A percentile compares a stretch with the other conserved stretches of the same genome.
Conservation (phyloP, 2,888 invertebrate genomes). For the Polylopha cassiicola region DNA sequence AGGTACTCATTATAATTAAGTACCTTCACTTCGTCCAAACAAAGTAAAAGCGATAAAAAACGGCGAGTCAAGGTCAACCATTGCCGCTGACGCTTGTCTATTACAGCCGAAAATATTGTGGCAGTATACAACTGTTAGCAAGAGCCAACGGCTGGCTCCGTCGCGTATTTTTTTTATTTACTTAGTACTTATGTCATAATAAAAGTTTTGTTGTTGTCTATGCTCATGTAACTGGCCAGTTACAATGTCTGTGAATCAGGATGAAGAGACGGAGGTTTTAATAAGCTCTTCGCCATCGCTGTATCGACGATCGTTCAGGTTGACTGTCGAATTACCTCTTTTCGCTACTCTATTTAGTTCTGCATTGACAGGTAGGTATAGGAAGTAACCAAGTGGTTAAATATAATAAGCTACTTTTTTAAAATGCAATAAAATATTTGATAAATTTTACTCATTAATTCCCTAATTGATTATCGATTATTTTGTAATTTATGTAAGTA, state of each 20-base stretch:
- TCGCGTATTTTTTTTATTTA: background rate
- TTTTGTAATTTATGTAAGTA: too few species aligned
- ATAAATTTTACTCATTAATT: too few species aligned
- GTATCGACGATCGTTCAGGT: slow-evolving; percentile 1
- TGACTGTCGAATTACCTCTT: slow-evolving; percentile 19
- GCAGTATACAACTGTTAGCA: slow-evolving; percentile 1
- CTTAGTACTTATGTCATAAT: background rate
- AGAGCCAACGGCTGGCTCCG: background rate
- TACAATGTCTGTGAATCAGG: slow-evolving; percentile 1
- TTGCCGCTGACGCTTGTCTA: background rate
- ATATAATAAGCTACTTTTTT: too few species aligned
- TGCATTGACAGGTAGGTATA: slow-evolving; percentile 19
- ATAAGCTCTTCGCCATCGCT: background rate
- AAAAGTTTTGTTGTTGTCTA: background rate
- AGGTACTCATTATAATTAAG: too few species aligned
- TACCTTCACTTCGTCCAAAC: too few species aligned
- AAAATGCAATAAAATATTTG: too few species aligned
- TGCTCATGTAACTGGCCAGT: slow-evolving; percentile 1
- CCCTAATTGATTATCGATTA: too few species aligned
- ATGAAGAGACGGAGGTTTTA: slow-evolving; percentile 7
- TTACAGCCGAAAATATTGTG: background rate
- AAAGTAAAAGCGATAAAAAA: too few species aligned
- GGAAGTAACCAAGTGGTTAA: too few species aligned
- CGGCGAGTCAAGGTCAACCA: slow-evolving; percentile 3
- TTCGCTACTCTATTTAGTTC: slow-evolving; percentile 19